Evolutionary conservation across 2,888 invertebrate genomes (phyloP), one percentile per base, ranked within the genome.

Genomic region (Yponomeuta cagnagella): DNA sequence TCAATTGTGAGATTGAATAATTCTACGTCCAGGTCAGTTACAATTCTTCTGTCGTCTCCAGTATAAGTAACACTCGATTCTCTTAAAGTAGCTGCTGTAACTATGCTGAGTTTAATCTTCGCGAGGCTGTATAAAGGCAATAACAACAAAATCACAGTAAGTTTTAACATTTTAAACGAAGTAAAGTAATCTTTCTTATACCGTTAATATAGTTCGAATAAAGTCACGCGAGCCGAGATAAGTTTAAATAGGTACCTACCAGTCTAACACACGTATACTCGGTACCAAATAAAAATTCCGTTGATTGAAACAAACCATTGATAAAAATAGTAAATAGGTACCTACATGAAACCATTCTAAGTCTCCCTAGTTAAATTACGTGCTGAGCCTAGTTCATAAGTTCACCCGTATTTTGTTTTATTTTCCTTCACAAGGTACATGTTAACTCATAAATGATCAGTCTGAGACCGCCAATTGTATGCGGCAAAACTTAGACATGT

Each of bases 1-100:
- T 76, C 76, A 10, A 79, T 77, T 10, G 84, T 86, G 1, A 89
- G 73, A 68, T 90, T 88, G 72, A 85, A 90, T 4, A 85, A 67
- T 9, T 73, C 69, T 0, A 85, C 69, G 74, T 90, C 89, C 69
- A 76, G 77, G 6, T 82, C 77, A 1, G 84, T 85, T 4, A 86
- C 76, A 30, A 81, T 37, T 78, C 84, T 85, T 43, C 77, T 72
- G 71, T 88, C 82, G 5, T 69, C 70, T 2, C 88, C 89, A 0
- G 43, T 68, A 30, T 70, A 78, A 33, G 72, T 74, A 1, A 86
- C 74, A n/a, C 69, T 65, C 0, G 79, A 75, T 33, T 79, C 76
- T 2, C 76, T 73, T 71, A 74, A 75, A 69, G 74, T 78, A 2
- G 83, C 74, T 2, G 78, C 77, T 15, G 82, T 73, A 72, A 73